Evolutionary conservation across 2,113 vertebrate species (phyloP).

Genomic region (Megaleporinus macrocephalus): DNA sequence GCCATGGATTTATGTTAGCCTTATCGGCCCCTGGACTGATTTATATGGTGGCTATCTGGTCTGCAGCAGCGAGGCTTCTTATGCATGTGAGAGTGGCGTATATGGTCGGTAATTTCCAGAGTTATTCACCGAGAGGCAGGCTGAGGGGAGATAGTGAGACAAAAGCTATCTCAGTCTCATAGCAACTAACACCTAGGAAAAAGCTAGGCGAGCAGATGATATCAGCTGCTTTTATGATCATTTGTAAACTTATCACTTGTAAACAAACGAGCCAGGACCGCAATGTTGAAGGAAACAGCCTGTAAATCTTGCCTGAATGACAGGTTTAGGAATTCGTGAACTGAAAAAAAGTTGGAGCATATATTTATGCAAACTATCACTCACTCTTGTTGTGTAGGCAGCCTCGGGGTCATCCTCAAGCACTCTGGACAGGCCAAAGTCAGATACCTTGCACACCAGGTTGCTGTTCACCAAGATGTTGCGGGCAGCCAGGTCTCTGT

Average conservation of each 20-base stretch:
- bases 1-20: conserved; percentile 53
- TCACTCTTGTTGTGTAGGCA: conserved; percentile 87
- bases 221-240: background rate
- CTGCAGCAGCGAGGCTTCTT: conserved; percentile 14
- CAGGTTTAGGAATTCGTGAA: background rate
- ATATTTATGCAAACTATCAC: background rate
- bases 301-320: background rate
- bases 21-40: conserved; percentile 53
- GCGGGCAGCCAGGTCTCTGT: conserved; percentile 86
- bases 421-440: conserved; percentile 87
- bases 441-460: conserved; percentile 89
- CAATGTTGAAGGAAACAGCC: background rate
- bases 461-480: conserved; percentile 93
- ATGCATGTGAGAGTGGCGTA: conserved; percentile 36
- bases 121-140: conserved; percentile 34
- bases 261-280: background rate
- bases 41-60: conserved; percentile 49
- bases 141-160: conserved; percentile 40
- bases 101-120: conserved; percentile 46
- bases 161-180: conserved; percentile 2
- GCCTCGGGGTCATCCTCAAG: conserved; percentile 90
- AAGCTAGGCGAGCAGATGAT: background rate
- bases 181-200: conserved; percentile 12
- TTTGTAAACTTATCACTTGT: background rate
- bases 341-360: background rate